Base-by-base conservation (phyloP, 2,797 vertebrate genomes). In the Menidia menidia region DNA sequence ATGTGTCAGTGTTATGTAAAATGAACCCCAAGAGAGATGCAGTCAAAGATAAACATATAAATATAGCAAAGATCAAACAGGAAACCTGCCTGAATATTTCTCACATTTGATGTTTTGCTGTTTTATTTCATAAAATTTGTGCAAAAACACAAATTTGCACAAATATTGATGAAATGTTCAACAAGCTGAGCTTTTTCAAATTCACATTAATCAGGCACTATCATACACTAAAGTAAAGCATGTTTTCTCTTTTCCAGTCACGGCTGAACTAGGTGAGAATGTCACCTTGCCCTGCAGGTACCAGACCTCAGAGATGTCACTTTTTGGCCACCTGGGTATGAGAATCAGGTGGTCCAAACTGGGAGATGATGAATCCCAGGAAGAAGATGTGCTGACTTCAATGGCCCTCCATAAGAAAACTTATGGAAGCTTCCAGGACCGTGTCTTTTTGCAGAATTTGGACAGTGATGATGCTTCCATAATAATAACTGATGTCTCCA, bases 301-400 rank as follows among this genome's bases (percentile, higher is more conserved):
- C 31, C 0, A 0, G 2, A 1, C 43, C 30, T 92, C 91, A 32
- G 85, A 81, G 16, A 53, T 64, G 55, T 61, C 6, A 2, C 1
- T 83, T 82, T 94, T 93, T 70, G 89, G 84, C 53, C 60, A 35
- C 32, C 78, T 89, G 43, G 96, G 92, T 68, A 92, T 95, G 60
- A 94, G 96, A 31, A 88, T 98, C 78, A 97, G 96, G 90, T 99
- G 97, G 98, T 96, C 93, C 93, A 98, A 98, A 90, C 82, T 96
- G 68, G 95, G 91, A 45, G 91, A 93, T 3, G 94, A 96, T 87
- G 93, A 94, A 80, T 85, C 94, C 71, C 88, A 92, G 77, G 76
- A 68, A 6, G 90, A 94, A 72, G 95, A 97, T 0, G 96, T 99
- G 65, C 90, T 97, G 60, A 77, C 95, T 55, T 93, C 93, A 19